Evolutionary conservation across 2,113 vertebrate species (phyloP), one percentile per base, ranked within the genome.

Genomic region (Nycticorax nycticorax): DNA sequence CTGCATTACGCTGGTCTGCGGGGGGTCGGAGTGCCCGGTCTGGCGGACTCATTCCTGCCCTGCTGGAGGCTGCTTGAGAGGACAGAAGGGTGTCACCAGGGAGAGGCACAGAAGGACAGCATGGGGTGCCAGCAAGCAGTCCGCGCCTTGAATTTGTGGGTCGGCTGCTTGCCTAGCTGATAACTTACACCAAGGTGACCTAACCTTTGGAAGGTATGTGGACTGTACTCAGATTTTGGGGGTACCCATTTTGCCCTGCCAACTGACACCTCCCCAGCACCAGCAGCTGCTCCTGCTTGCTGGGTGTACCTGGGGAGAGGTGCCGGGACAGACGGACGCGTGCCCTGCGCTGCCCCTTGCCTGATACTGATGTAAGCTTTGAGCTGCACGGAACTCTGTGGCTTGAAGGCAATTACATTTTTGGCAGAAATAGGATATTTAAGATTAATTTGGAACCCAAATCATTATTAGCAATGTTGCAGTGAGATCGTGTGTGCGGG

Each of bases 241-340:
- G 52, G 23, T 68, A 52, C 26, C 32, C 0, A 9, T 21, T 57
- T 67, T 79, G 20, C 32, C 32, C 27, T 66, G 68, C 37, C 14
- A 28, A 45, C 62, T 60, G 47, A 72, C 43, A 12, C 24, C 10
- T 32, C 35, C 11, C 15, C 37, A 72, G 96, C 41, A 20, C 7
- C 73, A 7, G 48, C 1, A 1, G 41, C 62, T 64, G n/a, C 39
- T 48, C 18, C 10, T 2, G 1, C 32, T n/a, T 22, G 60, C 66
- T 48, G 5, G 27, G 0, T 48, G 39, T 32, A 35, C 20, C 32
- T 1, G 1, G 64, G 60, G 12, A 79, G 55, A 35, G 59, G 55
- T 47, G 59, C 27, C 0, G 0, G 85, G 66, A 64, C 59, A 71
- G 75, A 11, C 12, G 0, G 2, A n/a, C 0, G 0, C 0, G 1